phyloP scores from a whole-genome alignment of 1,140 invertebrate species.

The Pseudomyrmex concolor region DNA sequence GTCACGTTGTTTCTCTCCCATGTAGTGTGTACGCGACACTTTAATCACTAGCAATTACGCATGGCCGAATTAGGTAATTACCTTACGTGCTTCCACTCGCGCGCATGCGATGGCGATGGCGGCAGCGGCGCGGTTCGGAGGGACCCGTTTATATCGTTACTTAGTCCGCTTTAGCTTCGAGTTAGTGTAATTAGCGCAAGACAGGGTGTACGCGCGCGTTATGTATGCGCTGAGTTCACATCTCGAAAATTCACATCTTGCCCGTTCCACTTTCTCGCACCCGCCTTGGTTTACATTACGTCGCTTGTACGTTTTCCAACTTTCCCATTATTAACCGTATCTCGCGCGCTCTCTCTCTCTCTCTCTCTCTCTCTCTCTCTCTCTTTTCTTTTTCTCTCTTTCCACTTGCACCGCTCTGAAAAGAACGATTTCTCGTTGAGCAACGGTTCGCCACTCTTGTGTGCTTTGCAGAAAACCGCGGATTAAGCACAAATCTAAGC shows the following conservation, averaged over 20 bases:
- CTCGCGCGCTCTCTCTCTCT: not conserved
- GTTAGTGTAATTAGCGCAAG: conserved; percentile 74
- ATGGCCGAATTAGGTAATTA: conserved; percentile 78
- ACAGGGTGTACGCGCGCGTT: conserved; percentile 49
- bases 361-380: not conserved
- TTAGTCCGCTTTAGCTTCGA: conserved; percentile 70
- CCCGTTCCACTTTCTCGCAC: conserved; percentile 47
- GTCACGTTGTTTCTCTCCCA: conserved; percentile 56
- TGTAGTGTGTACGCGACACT: conserved; percentile 69
- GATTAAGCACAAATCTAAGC: not conserved
- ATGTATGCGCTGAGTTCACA: conserved; percentile 52
- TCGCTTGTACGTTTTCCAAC: conserved; percentile 44
- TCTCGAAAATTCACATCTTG: conserved; percentile 52
- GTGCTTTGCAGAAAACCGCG: conserved; percentile 5
- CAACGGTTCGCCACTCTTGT: conserved; percentile 1
- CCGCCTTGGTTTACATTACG: conserved; percentile 34
- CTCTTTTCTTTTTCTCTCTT: conserved; percentile 14
- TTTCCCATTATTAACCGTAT: conserved; percentile 18
- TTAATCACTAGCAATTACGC: conserved; percentile 77
- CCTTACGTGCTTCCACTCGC: conserved; percentile 24
- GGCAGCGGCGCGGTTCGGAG: not conserved
- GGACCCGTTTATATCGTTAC: conserved; percentile 69
- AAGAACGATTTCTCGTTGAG: conserved; percentile 32
- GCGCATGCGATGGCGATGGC: not conserved
- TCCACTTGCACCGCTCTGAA: not conserved